These are phyloP conservation scores for Notothenia rossii DNA, from an alignment of 2,113 vertebrate species.

Conservation along the genomic window DNA sequence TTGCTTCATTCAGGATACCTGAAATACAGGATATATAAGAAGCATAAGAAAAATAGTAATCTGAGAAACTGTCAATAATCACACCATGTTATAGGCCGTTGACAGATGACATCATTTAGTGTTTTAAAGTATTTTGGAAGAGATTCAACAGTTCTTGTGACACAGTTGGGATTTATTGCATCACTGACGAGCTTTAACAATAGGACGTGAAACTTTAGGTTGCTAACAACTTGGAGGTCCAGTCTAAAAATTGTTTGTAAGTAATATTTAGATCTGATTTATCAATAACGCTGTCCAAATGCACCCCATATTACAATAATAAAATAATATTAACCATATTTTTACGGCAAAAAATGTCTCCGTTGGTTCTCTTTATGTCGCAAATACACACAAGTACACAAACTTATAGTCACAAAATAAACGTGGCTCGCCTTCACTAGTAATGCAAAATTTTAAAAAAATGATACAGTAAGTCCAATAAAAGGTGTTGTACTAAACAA, in stretches of 20 bases:
- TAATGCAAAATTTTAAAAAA: neutral
- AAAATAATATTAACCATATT: neutral
- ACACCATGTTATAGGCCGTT: neutral
- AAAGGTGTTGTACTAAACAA: neutral
- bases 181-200: neutral
- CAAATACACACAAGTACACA: neutral
- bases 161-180: neutral
- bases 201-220: neutral
- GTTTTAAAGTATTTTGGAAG: neutral
- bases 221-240: neutral
- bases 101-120: neutral
- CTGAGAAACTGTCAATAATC: neutral
- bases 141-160: neutral
- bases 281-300: neutral
- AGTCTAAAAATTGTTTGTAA: neutral
- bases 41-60: neutral
- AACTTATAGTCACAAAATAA: neutral
- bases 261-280: neutral
- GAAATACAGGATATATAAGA: constrained; percentile 7
- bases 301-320: neutral
- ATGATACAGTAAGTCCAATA: neutral
- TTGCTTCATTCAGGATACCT: constrained; percentile 1
- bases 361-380: neutral
- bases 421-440: neutral
- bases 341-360: neutral